Evolutionary conservation across 23 tunicate genomes (phyloP).

Genomic region (Diplosoma virens): DNA sequence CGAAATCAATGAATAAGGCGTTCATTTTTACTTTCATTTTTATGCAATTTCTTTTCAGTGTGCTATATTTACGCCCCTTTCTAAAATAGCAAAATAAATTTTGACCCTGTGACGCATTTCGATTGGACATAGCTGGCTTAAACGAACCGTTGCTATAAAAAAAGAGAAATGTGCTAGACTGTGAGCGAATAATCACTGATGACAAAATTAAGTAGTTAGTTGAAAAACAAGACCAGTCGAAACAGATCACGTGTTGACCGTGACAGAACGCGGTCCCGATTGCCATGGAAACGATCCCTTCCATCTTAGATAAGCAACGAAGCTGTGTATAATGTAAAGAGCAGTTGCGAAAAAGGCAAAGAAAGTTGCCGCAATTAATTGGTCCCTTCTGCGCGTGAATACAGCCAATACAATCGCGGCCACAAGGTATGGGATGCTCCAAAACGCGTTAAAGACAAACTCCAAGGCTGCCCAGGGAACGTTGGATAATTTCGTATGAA

Average conservation of each 20-base stretch:
- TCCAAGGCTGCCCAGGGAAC: slow-evolving; percentile 67
- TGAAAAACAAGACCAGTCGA: no score
- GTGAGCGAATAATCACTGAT: no score
- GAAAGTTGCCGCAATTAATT: slow-evolving; percentile 38
- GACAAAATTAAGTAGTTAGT: no score
- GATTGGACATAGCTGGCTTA: no score
- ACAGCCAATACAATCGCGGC: slow-evolving; percentile 70
- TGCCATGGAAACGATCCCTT: slow-evolving; percentile 24
- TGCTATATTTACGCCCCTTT: no score
- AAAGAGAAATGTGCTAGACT: no score
- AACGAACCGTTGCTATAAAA: no score
- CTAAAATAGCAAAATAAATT: no score
- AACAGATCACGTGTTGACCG: not conserved
- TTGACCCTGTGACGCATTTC: no score
- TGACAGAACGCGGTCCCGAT: not conserved
- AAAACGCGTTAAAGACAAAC: slow-evolving; percentile 41
- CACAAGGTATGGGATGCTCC: slow-evolving; percentile 51
- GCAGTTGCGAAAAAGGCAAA: slow-evolving; percentile 45
- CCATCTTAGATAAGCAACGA: slow-evolving; percentile 34
- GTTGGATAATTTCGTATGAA: slow-evolving; percentile 41
- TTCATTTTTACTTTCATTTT: no score
- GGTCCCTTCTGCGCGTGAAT: not conserved
- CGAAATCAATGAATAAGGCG: no score
- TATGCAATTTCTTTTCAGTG: no score
- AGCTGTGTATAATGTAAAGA: slow-evolving; percentile 41